Base-by-base conservation (phyloP, 2,888 invertebrate genomes). In the Gerris lacustris region DNA sequence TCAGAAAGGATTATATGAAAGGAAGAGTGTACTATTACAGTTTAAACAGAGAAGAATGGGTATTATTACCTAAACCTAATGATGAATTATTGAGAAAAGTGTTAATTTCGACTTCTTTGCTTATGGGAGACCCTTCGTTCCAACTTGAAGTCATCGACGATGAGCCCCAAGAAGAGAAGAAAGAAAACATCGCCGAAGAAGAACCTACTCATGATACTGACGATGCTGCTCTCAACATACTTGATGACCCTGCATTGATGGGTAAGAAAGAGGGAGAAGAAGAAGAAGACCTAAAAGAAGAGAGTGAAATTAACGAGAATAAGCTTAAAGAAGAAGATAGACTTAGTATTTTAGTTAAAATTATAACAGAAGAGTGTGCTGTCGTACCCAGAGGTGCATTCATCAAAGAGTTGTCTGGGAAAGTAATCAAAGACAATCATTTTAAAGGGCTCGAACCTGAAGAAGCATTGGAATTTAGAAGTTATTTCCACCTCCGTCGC, bases 361-460 rank as follows among this genome's bases (percentile, higher is more conserved):
- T 86, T 64, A 90, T 92, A 69, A 87, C 85, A 73, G 85, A 88
- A 62, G 91, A 95, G 79, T 87, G 88, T 0, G 87, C 87, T 68
- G 81, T 93, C 45, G 86, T 92, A 71, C 94, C 94, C 5, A 84
- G 94, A 72, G 93, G 91, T 2, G 88, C 88, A 31, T 84, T 91
- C 71, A 86, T 90, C 75, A 90, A 89, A 78, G 84, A 87, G 76
- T 86, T 89, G 0, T 87, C 88, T 76, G 90, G 91, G 77, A 79
- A 62, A 66, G 84, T 90, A 0, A 84, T 89, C 45, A 85, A 88
- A 73, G 94, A 91, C 80, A 82, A 86, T 67, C 84, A 86, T 76
- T 91, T 87, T 77, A 86, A 86, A 75, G 91, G 91, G 0, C 79
- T 92, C 0, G 82, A 81, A 1, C 79, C 80, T 0, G 74, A 84